These are phyloP conservation scores for Salvelinus alpinus DNA, from an alignment of 2,113 vertebrate genomes.

Conservation along the genomic window DNA sequence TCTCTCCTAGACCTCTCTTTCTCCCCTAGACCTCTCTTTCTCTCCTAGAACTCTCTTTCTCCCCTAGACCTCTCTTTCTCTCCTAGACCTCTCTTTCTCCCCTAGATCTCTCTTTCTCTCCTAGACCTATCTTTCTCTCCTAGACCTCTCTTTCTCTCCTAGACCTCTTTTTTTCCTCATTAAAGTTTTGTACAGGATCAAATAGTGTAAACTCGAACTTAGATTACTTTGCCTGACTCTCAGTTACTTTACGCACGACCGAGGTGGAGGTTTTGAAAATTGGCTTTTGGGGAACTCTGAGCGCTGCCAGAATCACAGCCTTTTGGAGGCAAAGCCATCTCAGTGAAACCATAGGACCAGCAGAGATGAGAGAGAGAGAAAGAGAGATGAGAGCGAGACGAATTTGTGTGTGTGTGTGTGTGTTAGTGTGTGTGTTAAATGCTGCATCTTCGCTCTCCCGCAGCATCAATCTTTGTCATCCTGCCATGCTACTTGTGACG, in stretches of 20 bases:
- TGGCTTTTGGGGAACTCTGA: constrained; percentile 31
- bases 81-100: too few species aligned
- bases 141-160: too few species aligned
- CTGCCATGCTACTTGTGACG: constrained; percentile 29
- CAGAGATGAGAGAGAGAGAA: background rate
- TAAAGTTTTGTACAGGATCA: constrained; percentile 13
- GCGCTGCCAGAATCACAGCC: constrained; percentile 42
- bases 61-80: too few species aligned
- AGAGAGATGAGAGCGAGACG: too few species aligned
- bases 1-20: too few species aligned
- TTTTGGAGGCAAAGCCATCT: constrained; percentile 49
- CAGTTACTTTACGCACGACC: constrained; percentile 27
- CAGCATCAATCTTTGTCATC: constrained; percentile 52
- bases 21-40: too few species aligned
- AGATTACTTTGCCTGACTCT: constrained; percentile 42
- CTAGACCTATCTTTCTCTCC: too few species aligned
- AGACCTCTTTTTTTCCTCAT: constrained; percentile 22
- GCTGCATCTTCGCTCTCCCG: constrained; percentile 20
- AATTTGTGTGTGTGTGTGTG: constrained; percentile 3
- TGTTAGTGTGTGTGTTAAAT: constrained; percentile 10
- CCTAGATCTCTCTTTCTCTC: too few species aligned
- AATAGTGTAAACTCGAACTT: constrained; percentile 41
- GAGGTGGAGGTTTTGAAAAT: constrained; percentile 38
- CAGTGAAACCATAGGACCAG: constrained; percentile 35
- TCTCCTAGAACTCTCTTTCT: too few species aligned